Base-by-base conservation (phyloP, 1,140 invertebrate genomes). In the Platyscapa corneri region DNA sequence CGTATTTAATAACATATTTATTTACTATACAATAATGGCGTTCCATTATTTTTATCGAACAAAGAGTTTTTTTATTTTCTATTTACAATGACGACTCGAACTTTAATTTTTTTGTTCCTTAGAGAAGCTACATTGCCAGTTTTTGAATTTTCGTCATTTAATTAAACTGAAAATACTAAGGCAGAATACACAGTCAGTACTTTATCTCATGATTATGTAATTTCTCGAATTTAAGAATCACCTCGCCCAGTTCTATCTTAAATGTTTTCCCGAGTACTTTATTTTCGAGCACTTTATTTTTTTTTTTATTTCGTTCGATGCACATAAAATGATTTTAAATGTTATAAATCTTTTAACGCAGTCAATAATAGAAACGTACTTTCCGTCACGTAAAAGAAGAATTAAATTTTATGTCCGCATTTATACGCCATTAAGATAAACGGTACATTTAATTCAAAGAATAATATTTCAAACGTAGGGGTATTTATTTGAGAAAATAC, bases 371-470 rank as follows among this genome's bases (percentile, higher is more conserved):
- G 10, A 60, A 60, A 60, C 27, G 56, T 60, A 60, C 27, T 60
- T 27, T 60, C 56, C 23, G 27, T 60, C 56, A 27, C 10, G 27
- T 60, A 60, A 60, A 60, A 60, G 23, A 60, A 60, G 56, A 60
- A 60, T 60, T 60, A 60, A 60, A 60, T 60, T 60, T 60, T 27
- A 60, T 60, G 56, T 27, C 27, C 23, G 23, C 23, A 27, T 27
- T 60, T 60, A 60, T 60, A 60, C 23, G 27, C 56, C 27, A 60
- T 60, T 23, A 27, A 60, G 56, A 60, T 60, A 60, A 60, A 27
- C 23, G 56, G 56, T 60, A 60, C 56, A 60, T 60, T 60, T 60
- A 60, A 60, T 60, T 60, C 56, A 60, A 60, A 60, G 56, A 60
- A 60, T 60, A 60, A 60, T 60, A 60, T 60, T 60, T 60, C 56